phyloP scores from a whole-genome alignment of 2,113 vertebrate genomes.

The Charina bottae region DNA sequence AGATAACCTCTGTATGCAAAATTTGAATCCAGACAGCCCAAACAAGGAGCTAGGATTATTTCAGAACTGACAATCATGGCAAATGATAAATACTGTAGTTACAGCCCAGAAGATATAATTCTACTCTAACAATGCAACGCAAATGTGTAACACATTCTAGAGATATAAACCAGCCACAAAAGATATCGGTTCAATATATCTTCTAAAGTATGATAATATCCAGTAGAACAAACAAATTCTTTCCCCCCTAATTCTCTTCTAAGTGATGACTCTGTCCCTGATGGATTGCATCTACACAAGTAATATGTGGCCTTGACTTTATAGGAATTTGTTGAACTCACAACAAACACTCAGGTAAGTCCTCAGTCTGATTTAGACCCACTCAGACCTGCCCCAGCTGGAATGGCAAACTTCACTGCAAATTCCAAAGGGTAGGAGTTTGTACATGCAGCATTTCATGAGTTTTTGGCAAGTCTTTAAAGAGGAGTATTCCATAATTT shows the following conservation, averaged over 20 bases:
- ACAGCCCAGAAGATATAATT: neutral
- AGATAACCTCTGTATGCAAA: neutral
- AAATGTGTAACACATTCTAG: neutral
- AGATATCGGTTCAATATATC: neutral
- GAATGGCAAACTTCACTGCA: neutral
- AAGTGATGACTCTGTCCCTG: neutral
- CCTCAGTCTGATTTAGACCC: neutral
- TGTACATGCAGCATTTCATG: neutral
- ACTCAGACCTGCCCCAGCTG: neutral
- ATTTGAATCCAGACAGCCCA: neutral
- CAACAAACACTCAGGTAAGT: neutral
- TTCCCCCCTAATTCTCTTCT: neutral
- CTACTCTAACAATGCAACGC: neutral
- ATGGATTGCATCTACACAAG: neutral
- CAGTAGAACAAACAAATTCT: neutral
- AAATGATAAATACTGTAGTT: neutral
- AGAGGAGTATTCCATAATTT: neutral
- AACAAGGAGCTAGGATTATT: neutral
- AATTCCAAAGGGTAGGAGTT: neutral
- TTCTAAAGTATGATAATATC: neutral
- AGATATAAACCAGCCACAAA: neutral
- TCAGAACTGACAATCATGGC: neutral
- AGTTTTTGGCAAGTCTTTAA: neutral
- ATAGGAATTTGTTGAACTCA: neutral
- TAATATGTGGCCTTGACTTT: neutral